phyloP scores from a whole-genome alignment of 2,888 invertebrate genomes.

The Camptogramma bilineatum region DNA sequence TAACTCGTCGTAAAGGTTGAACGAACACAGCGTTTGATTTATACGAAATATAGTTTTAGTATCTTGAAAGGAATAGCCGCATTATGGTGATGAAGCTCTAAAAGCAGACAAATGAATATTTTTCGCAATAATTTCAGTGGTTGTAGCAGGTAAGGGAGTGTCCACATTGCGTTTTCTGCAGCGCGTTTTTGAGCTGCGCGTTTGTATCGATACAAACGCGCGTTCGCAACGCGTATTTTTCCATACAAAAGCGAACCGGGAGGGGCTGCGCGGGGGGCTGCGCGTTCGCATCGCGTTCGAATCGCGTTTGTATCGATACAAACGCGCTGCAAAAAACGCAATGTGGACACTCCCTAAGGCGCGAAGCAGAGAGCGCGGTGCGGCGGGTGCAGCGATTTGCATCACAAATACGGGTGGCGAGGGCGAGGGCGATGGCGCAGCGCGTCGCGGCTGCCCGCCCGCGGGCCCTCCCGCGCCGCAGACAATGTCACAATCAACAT shows the following conservation, averaged over 20 bases:
- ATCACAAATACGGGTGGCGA: slow-evolving; percentile 72
- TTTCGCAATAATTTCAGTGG: slow-evolving; percentile 79
- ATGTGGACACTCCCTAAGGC: no score
- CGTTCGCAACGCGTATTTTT: no score
- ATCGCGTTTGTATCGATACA: no score
- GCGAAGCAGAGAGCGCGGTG: slow-evolving; percentile 71
- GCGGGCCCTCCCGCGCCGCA: slow-evolving; percentile 64
- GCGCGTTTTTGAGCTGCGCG: no score
- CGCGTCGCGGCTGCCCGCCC: slow-evolving; percentile 59
- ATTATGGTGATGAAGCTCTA: slow-evolving; percentile 68
- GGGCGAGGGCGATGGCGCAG: slow-evolving; percentile 63
- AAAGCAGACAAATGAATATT: slow-evolving; percentile 80
- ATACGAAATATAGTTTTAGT: slow-evolving; percentile 42
- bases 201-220: no score
- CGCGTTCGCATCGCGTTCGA: no score
- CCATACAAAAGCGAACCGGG: no score
- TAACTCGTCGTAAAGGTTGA: slow-evolving; percentile 22
- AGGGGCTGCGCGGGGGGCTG: no score
- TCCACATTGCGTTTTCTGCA: no score
- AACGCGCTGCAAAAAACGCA: no score
- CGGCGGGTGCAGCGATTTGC: slow-evolving; percentile 75
- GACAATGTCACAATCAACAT: slow-evolving; percentile 85
- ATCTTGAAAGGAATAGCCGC: slow-evolving; percentile 49
- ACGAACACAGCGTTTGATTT: slow-evolving; percentile 28
- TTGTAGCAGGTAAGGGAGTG: slow-evolving; percentile 77